Evolutionary conservation across 2,797 vertebrate genomes (phyloP).

Genomic region (Aplochiton taeniatus): DNA sequence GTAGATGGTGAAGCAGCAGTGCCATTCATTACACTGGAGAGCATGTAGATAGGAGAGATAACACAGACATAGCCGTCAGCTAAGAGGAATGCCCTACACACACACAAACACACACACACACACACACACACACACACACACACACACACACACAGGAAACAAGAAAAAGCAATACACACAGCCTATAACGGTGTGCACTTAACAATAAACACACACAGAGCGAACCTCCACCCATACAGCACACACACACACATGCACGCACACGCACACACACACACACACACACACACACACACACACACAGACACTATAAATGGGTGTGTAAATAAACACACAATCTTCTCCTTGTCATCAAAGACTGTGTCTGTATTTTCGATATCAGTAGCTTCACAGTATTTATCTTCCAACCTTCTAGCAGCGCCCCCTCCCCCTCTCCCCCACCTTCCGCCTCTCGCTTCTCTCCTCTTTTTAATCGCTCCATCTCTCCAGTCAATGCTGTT

Average conservation of each 20-base stretch:
- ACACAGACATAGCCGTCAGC: slow-evolving; percentile 35
- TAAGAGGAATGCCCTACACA: slow-evolving; percentile 42
- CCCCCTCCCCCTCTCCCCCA: background rate
- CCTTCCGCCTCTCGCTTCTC: background rate
- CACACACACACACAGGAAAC: slow-evolving; percentile 1
- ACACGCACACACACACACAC: slow-evolving; percentile 2
- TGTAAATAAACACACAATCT: background rate
- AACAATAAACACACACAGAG: background rate
- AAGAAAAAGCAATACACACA: too few species aligned
- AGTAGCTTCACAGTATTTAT: background rate
- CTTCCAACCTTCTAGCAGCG: background rate
- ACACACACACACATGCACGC: background rate
- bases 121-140: slow-evolving; percentile 7
- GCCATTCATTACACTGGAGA: slow-evolving; percentile 45
- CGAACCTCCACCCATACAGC: background rate
- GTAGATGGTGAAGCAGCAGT: slow-evolving; percentile 25
- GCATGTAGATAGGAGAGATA: slow-evolving; percentile 42
- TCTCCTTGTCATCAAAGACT: background rate
- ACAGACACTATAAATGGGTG: background rate
- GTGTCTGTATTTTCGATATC: background rate
- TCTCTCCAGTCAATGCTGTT: background rate
- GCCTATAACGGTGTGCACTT: too few species aligned
- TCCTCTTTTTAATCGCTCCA: too few species aligned
- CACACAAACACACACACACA: background rate
- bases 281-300: slow-evolving; percentile 1